Evolutionary conservation across 2,797 vertebrate species (phyloP).

Genomic region (Iguana delicatissima): DNA sequence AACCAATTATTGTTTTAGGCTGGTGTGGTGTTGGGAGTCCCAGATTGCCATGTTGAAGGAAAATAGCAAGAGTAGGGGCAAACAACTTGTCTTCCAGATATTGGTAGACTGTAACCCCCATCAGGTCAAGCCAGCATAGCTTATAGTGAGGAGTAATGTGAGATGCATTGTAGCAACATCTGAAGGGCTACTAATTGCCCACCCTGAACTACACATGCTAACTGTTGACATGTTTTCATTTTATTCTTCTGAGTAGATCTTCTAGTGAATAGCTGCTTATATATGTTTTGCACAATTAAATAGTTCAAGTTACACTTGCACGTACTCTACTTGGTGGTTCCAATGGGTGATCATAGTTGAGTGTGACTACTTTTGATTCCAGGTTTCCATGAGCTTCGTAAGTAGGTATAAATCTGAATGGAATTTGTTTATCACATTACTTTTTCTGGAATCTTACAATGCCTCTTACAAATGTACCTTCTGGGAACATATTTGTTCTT

Average conservation of each 20-base stretch:
- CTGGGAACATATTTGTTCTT: not conserved
- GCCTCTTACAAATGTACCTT: not conserved
- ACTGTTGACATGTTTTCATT: conserved; percentile 56
- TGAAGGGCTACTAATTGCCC: not conserved
- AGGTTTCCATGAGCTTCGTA: not conserved
- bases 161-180: not conserved
- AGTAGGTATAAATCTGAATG: not conserved
- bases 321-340: conserved; percentile 26
- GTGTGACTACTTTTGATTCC: not conserved
- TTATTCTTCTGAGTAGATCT: conserved; percentile 53
- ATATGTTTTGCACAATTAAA: conserved; percentile 64
- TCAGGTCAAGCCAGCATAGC: not conserved
- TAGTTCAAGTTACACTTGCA: conserved; percentile 31
- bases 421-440: not conserved
- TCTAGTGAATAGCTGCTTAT: conserved; percentile 43
- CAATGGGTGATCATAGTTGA: not conserved
- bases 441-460: not conserved
- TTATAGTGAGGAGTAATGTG: not conserved
- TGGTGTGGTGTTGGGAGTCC: conserved; percentile 58
- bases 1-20: conserved; percentile 42
- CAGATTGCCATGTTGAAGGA: conserved; percentile 44
- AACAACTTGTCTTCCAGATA: not conserved
- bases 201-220: conserved; percentile 22
- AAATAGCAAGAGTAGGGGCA: conserved; percentile 40
- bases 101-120: not conserved